phyloP scores from a whole-genome alignment of 2,113 vertebrate genomes.

The Ciconia stormi region DNA sequence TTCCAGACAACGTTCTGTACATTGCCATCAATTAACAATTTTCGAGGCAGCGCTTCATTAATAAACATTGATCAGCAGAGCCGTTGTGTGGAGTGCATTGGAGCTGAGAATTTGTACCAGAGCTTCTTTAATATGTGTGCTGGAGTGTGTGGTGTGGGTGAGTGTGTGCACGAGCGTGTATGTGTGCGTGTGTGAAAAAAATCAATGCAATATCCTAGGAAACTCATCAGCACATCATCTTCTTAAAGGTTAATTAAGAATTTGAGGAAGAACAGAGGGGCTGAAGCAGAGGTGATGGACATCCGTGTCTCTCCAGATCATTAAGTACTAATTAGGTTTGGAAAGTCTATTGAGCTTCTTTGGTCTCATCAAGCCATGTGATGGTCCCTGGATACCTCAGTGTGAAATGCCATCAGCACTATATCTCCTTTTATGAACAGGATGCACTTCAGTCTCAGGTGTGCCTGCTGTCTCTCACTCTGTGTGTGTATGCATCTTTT shows the following conservation, averaged over 20 bases:
- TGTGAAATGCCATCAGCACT: constrained; percentile 75
- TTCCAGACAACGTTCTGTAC: constrained; percentile 76
- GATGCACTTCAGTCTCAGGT: constrained; percentile 59
- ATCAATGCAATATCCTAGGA: constrained; percentile 70
- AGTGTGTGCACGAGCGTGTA: neutral
- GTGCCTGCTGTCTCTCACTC: constrained; percentile 38
- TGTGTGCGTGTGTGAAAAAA: neutral
- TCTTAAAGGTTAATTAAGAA: constrained; percentile 87
- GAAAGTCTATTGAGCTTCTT: constrained; percentile 79
- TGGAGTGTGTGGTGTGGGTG: neutral
- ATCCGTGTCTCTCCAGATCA: constrained; percentile 80
- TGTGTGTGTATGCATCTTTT: neutral
- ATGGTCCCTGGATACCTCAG: constrained; percentile 70
- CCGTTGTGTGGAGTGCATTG: constrained; percentile 39
- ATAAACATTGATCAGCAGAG: constrained; percentile 76
- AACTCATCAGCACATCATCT: constrained; percentile 73
- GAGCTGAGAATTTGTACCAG: constrained; percentile 52
- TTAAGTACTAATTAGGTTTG: constrained; percentile 89
- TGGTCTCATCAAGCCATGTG: constrained; percentile 75
- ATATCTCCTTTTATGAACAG: constrained; percentile 67
- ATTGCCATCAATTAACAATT: constrained; percentile 83
- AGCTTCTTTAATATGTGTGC: constrained; percentile 26
- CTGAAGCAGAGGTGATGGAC: constrained; percentile 72
- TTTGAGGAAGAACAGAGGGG: constrained; percentile 71
- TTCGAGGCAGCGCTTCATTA: constrained; percentile 75